phyloP scores from a whole-genome alignment of 2,797 vertebrate species.

The Falco rusticolus region DNA sequence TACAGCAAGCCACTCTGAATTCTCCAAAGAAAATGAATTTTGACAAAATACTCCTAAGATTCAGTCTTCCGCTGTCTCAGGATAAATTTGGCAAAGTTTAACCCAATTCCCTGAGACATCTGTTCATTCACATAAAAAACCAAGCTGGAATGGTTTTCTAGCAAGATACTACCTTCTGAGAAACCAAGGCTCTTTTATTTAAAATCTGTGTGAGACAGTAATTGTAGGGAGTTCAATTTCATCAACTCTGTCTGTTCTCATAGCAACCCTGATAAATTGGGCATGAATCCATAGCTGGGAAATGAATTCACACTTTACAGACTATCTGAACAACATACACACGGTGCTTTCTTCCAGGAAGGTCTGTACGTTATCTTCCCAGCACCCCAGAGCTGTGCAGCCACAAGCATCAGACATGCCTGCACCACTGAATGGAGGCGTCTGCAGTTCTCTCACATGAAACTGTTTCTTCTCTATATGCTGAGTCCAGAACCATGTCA shows the following conservation, averaged over 20 bases:
- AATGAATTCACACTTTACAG: background rate
- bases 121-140: background rate
- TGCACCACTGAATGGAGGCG: fast-evolving
- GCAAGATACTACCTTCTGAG: background rate
- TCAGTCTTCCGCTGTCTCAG: background rate
- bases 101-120: background rate
- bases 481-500: background rate
- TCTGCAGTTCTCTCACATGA: background rate
- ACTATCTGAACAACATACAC: background rate
- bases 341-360: fast-evolving
- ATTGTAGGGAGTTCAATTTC: background rate
- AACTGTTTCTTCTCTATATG: background rate
- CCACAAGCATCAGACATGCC: fast-evolving
- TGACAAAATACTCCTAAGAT: background rate
- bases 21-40: background rate
- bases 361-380: background rate
- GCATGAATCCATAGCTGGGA: background rate
- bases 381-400: background rate
- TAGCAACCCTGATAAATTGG: background rate
- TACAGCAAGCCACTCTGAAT: background rate
- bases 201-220: background rate
- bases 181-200: background rate
- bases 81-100: background rate
- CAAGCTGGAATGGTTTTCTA: background rate
- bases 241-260: background rate